Evolutionary conservation across 1,140 invertebrate species (phyloP), one percentile per base, ranked within the genome.

Genomic region (Triops cancriformis): DNA sequence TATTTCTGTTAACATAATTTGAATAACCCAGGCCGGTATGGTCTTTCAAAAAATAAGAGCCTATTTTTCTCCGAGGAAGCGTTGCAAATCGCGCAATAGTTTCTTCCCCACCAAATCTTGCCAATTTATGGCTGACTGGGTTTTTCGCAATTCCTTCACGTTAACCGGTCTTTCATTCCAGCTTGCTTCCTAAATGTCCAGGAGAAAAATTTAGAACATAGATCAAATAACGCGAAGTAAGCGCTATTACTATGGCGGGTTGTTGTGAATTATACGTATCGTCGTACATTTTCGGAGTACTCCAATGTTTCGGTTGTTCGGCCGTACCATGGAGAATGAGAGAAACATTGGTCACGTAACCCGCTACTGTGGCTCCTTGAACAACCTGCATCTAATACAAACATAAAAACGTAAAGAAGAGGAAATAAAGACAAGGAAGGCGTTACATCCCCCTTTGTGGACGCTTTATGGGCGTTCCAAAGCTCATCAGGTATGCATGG

Each of bases 311-410:
- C 0, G 92, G 92, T 74, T 85, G 85, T 73, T 88, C 83, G 80
- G 85, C 86, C 0, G 91, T 93, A 27, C 93, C 93, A 81, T 93
- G 90, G 2, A 94, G 80, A 72, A 89, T 85, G 72, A 93, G 81
- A 27, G 82, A 86, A 1, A 89, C 83, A 73, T 86, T 82, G 41
- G 86, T 86, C 9, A 93, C 76, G 37, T 76, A 51, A 43, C 78
- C 73, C 9, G 28, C 75, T 64, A 74, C 42, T 28, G 73, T 41
- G 6, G 28, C 0, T 76, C 64, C 73, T 76, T 72, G 72, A 74
- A 26, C 74, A 73, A 77, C 78, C 76, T 77, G 75, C 79, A 31
- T 64, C 80, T 73, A 51, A 23, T 23, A 79, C 79, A 11, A 28
- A 73, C 7, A 43, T 14, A 26, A 18, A 74, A 74, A 76, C 12